These are phyloP conservation scores for Myioborus miniatus DNA, from an alignment of 2,797 vertebrate species.

Conservation along the genomic window DNA sequence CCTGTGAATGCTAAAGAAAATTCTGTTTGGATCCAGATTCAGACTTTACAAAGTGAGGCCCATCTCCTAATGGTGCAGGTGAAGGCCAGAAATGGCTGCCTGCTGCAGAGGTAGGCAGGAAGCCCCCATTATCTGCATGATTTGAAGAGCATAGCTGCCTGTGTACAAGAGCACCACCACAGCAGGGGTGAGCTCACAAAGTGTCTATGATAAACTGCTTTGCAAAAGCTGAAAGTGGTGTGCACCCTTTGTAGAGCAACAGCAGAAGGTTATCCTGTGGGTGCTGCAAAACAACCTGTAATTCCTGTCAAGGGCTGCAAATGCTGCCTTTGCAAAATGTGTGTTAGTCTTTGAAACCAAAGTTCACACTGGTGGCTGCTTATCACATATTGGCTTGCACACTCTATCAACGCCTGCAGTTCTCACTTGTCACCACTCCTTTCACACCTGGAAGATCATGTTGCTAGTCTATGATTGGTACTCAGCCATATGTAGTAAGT, in stretches of 20 bases:
- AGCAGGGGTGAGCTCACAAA: neutral
- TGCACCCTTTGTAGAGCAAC: neutral
- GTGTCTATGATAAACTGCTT: neutral
- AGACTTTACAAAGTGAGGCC: neutral
- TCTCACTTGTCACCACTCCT: slow-evolving; percentile 9
- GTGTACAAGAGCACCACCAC: neutral
- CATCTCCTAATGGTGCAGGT: neutral
- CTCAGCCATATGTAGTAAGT: neutral
- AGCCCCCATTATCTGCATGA: neutral
- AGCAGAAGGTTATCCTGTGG: neutral
- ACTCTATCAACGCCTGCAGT: neutral
- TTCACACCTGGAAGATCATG: neutral
- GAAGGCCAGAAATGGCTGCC: neutral
- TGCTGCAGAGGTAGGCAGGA: neutral
- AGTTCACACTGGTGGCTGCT: neutral
- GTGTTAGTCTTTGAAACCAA: neutral
- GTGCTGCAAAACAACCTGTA: slow-evolving; percentile 1
- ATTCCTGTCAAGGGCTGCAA: neutral
- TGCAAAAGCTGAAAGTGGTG: neutral
- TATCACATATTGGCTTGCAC: neutral
- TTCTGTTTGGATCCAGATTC: neutral
- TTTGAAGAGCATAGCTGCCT: neutral
- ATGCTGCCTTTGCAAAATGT: neutral
- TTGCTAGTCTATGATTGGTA: neutral
- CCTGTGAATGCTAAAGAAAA: neutral